These are phyloP conservation scores for Amblyopsis rosae DNA, from an alignment of 2,113 vertebrate species.

Conservation along the genomic window DNA sequence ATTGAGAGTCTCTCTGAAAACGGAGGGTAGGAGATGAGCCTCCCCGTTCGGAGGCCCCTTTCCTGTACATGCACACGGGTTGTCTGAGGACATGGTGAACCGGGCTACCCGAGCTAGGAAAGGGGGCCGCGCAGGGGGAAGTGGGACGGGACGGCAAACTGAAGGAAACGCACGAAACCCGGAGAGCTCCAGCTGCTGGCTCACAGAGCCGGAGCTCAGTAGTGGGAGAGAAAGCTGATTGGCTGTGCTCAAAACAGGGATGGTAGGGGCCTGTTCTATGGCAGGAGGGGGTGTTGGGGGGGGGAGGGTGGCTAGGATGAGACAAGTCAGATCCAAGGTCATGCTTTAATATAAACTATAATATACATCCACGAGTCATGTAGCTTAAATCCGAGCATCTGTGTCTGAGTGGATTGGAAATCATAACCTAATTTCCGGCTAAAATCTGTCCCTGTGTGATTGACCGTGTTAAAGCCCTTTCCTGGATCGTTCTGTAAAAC, in stretches of 20 bases:
- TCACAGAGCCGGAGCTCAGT: conserved; percentile 42
- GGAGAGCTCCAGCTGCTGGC: conserved; percentile 60
- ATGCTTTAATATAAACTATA: conserved; percentile 9
- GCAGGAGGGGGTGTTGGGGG: conserved; percentile 35
- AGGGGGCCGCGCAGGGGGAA: conserved; percentile 75
- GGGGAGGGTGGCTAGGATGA: conserved; percentile 12
- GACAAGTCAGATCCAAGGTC: conserved; percentile 26
- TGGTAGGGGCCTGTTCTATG: conserved; percentile 31
- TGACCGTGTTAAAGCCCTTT: not conserved
- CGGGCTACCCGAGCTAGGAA: conserved; percentile 75
- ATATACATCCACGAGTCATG: not conserved
- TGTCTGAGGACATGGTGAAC: conserved; percentile 83
- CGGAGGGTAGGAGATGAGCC: conserved; percentile 65
- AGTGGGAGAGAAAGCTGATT: conserved; percentile 45
- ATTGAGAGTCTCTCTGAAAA: conserved; percentile 49
- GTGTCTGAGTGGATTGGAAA: too few species aligned
- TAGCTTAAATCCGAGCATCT: too few species aligned
- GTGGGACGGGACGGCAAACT: conserved; percentile 68
- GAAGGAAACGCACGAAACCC: conserved; percentile 70
- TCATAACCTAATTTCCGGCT: too few species aligned
- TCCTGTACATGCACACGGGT: conserved; percentile 77
- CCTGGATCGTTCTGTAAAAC: too few species aligned
- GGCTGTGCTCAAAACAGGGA: conserved; percentile 43
- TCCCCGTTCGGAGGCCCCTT: conserved; percentile 76
- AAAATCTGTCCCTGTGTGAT: not conserved